Percentiles rank a stretch among this genome's conserved stretches.
Conservation (phyloP, 2,888 invertebrate genomes). For the Microctonus brassicae region DNA sequence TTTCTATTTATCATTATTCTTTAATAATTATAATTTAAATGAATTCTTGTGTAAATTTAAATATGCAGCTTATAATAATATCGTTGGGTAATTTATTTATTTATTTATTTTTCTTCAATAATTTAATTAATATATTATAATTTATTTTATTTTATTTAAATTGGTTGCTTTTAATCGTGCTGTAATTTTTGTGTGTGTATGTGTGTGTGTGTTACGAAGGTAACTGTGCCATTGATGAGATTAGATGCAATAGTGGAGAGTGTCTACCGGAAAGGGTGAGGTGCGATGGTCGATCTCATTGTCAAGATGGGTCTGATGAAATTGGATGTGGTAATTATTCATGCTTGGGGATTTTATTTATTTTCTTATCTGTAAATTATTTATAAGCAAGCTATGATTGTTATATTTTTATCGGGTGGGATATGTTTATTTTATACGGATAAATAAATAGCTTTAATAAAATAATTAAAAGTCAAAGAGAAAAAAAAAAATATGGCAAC, state of each 20-base stretch:
- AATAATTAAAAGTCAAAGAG: slow-evolving; percentile 15
- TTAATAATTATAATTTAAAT: neutral
- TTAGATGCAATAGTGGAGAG: slow-evolving; percentile 73
- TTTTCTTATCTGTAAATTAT: neutral
- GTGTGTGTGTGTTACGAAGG: slow-evolving; percentile 51
- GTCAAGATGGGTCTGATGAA: slow-evolving; percentile 73
- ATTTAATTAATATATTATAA: neutral
- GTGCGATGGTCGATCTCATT: slow-evolving; percentile 73
- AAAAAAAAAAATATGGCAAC: slow-evolving; percentile 20
- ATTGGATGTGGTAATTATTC: slow-evolving; percentile 65
- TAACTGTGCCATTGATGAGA: slow-evolving; percentile 60
- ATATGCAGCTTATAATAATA: neutral
- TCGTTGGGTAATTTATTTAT: neutral
- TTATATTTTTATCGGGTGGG: neutral
- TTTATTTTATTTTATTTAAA: neutral
- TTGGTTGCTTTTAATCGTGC: slow-evolving; percentile 46
- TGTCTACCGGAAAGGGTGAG: slow-evolving; percentile 73
- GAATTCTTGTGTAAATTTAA: neutral
- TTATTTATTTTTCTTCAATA: neutral
- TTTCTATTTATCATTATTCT: neutral
- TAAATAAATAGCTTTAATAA: neutral
- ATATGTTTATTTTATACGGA: neutral
- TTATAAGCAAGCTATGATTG: neutral
- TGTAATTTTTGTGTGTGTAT: too few relatives aligned
- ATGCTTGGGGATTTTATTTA: neutral